phyloP scores from a whole-genome alignment of 2,888 invertebrate species.

The Dynastes tityus region DNA sequence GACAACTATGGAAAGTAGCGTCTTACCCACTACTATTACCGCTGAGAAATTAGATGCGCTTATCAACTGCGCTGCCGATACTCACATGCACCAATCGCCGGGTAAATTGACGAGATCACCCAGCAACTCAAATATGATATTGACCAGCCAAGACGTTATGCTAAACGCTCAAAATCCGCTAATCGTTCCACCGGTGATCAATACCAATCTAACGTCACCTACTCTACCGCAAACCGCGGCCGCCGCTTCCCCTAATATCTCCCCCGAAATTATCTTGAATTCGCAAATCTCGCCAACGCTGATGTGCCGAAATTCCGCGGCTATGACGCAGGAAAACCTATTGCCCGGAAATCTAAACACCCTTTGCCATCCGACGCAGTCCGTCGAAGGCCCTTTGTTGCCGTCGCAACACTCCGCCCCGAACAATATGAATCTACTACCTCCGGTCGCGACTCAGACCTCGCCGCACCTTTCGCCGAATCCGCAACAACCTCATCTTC shows the following conservation, averaged over 20 bases:
- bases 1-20: slow-evolving; percentile 55
- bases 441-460: slow-evolving; percentile 40
- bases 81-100: slow-evolving; percentile 70
- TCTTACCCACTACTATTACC: slow-evolving; percentile 62
- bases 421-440: slow-evolving; percentile 44
- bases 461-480: slow-evolving; percentile 45
- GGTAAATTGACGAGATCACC: slow-evolving; percentile 29
- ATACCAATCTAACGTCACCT: slow-evolving; percentile 60
- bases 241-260: slow-evolving; percentile 68
- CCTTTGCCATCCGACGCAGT: slow-evolving; percentile 62
- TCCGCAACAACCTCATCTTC: slow-evolving; percentile 32
- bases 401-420: slow-evolving; percentile 65
- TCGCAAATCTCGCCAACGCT: slow-evolving; percentile 76
- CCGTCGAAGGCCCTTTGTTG: slow-evolving; percentile 58
- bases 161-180: slow-evolving; percentile 64
- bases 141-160: slow-evolving; percentile 67
- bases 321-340: slow-evolving; percentile 61
- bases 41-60: slow-evolving; percentile 75
- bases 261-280: slow-evolving; percentile 77
- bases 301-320: slow-evolving; percentile 69
- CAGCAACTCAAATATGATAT: slow-evolving; percentile 59
- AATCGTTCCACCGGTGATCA: slow-evolving; percentile 61
- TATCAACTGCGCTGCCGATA: slow-evolving; percentile 74
- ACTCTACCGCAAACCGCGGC: slow-evolving; percentile 66
- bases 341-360: slow-evolving; percentile 55